phyloP scores from a whole-genome alignment of 1,140 invertebrate genomes.

The Drosophila cardini region DNA sequence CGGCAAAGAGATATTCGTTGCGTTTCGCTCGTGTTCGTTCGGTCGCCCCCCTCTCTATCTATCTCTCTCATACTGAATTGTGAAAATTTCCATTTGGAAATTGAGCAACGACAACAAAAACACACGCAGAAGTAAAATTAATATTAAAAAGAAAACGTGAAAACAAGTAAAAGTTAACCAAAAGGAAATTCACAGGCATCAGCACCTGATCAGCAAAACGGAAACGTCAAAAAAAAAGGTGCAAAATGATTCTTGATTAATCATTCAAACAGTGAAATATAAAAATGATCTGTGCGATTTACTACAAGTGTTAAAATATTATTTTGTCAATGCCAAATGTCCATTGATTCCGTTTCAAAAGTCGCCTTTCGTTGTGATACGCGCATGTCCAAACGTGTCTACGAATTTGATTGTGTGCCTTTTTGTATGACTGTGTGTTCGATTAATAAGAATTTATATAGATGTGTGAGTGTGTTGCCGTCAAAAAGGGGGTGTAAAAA shows the following conservation, averaged over 20 bases:
- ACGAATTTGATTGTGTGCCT: conserved; percentile 19
- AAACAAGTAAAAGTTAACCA: conserved; percentile 40
- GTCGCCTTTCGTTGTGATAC: conserved; percentile 20
- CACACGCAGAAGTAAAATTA: conserved; percentile 45
- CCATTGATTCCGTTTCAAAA: conserved; percentile 42
- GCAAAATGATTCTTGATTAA: conserved; percentile 8
- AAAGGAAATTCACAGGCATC: conserved; percentile 41
- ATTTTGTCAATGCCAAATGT: conserved; percentile 32
- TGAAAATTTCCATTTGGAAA: conserved; percentile 80
- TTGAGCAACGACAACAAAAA: conserved; percentile 56
- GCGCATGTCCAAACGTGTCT: conserved; percentile 31
- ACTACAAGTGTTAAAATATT: conserved; percentile 28
- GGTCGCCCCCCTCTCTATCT: conserved; percentile 39
- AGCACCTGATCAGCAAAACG: conserved; percentile 4
- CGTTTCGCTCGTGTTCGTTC: conserved; percentile 58
- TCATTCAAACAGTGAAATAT: conserved; percentile 26
- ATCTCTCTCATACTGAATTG: conserved; percentile 55
- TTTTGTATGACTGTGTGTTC: conserved; percentile 4
- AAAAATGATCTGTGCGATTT: not conserved
- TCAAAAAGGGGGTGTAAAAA: conserved; percentile 71
- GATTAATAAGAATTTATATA: not conserved
- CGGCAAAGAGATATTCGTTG: conserved; percentile 66
- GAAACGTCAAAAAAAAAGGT: conserved; percentile 50
- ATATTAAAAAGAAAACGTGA: conserved; percentile 33
- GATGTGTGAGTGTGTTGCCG: conserved; percentile 29